Evolutionary conservation across 1,140 invertebrate genomes (phyloP), one percentile per base, ranked within the genome.

Genomic region (Leucophenga varia): DNA sequence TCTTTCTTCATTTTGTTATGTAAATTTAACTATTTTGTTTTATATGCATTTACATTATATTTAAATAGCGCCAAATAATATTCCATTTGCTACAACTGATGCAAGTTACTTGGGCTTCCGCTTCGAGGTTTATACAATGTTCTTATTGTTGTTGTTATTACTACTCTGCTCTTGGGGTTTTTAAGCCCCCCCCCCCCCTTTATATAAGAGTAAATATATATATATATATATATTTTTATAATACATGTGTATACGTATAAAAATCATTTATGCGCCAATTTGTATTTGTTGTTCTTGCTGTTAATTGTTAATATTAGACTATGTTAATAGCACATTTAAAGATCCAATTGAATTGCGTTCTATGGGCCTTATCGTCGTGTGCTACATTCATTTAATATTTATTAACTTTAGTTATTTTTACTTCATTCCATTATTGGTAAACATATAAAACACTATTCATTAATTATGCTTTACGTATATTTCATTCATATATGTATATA

Each of bases 311-410:
- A 37, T 54, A 46, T 57, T 57, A 61, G 45, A 10, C 61, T 65
- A 65, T 59, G 49, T 55, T 67, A 65, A 65, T 67, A 65, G 61
- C 61, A 65, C 61, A 65, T 64, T 61, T 54, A 48, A 65, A 65
- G 56, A 61, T 61, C 52, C 54, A 54, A 54, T 54, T 47, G 22
- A 50, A 44, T 54, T 54, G 37, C n/a, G n/a, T n/a, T n/a, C 45
- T 43, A 52, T 44, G 41, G 13, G 28, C 17, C 25, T 1, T 54
- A 32, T 30, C 43, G n/a, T n/a, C 44, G 37, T 45, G 17, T 47
- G 22, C 43, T 30, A 3, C 22, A 28, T 48, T 31, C 16, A 38
- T 47, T n/a, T 34, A 34, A 34, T 34, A 34, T 34, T 19, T 45
- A 7, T 43, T 50, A 28, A 22, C 49, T 20, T 52, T 49, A 40